Percentiles rank a stretch among this genome's conserved stretches.
These are phyloP conservation scores for Cheilosia pagana DNA, from an alignment of 2,888 invertebrate genomes.

Conservation along the genomic window DNA sequence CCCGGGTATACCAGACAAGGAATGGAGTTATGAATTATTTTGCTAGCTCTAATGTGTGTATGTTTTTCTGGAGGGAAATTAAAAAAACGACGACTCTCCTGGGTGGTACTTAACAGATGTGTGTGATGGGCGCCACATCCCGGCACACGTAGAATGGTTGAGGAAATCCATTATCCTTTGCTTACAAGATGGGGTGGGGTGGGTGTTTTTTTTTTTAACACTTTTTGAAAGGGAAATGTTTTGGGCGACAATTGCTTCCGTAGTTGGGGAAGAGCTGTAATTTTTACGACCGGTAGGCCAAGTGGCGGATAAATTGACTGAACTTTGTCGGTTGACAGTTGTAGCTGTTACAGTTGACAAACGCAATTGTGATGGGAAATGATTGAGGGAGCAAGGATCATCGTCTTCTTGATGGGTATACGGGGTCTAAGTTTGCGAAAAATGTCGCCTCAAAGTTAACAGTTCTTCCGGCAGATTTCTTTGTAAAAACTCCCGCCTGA, in stretches of 20 bases:
- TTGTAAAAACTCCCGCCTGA: no score
- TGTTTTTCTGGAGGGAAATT: neutral
- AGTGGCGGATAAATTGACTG: neutral
- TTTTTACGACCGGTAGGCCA: neutral
- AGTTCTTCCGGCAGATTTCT: no score
- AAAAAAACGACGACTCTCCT: conserved; percentile 1
- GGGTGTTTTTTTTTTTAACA: conserved; percentile 5
- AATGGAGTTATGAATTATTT: conserved; percentile 54
- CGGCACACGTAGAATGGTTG: conserved; percentile 7
- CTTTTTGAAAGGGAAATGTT: conserved; percentile 27
- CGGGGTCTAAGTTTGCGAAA: no score
- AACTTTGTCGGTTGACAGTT: no score
- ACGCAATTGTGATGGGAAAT: neutral
- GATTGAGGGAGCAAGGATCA: no score
- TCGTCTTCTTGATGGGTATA: no score
- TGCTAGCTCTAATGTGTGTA: conserved; percentile 34
- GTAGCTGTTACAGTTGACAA: neutral
- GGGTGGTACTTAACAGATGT: conserved; percentile 29
- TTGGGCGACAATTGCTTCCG: conserved; percentile 44
- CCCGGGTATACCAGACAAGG: neutral
- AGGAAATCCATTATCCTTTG: conserved; percentile 35
- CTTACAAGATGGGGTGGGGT: conserved; percentile 17
- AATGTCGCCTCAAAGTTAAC: no score
- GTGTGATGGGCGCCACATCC: neutral
- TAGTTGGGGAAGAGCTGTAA: neutral